Percentiles rank a stretch among this genome's conserved stretches.
phyloP scores from a whole-genome alignment of 2,797 vertebrate species.

The Thalassophryne amazonica region DNA sequence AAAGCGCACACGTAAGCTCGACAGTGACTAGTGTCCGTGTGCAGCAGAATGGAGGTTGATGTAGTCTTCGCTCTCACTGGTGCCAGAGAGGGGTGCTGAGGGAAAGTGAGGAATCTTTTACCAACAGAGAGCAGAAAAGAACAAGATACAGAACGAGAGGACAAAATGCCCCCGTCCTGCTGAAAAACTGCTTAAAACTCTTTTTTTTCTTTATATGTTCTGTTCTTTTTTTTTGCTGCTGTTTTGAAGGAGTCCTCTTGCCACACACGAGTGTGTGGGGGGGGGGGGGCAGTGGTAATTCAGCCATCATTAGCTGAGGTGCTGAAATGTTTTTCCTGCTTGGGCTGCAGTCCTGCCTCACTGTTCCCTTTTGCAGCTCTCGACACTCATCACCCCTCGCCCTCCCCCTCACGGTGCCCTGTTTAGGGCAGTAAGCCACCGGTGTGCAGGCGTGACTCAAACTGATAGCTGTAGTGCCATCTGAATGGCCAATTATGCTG shows the following conservation, averaged over 20 bases:
- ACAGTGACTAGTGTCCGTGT: not conserved
- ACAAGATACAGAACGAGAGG: slow-evolving; percentile 42
- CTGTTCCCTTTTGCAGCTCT: slow-evolving; percentile 52
- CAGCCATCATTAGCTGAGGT: slow-evolving; percentile 65
- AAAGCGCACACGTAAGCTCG: not conserved
- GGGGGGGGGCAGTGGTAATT: slow-evolving; percentile 41
- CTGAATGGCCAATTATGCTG: not conserved
- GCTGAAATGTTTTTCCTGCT: slow-evolving; percentile 71
- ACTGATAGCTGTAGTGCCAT: slow-evolving; percentile 7
- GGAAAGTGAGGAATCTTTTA: slow-evolving; percentile 58
- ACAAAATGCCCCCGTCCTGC: slow-evolving; percentile 33
- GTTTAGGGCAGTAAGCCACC: slow-evolving; percentile 54
- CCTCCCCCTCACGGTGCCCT: slow-evolving; percentile 18
- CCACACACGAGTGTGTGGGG: not conserved
- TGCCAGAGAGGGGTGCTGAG: slow-evolving; percentile 62
- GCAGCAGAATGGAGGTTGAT: slow-evolving; percentile 47
- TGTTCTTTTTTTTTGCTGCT: slow-evolving; percentile 7
- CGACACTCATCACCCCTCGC: slow-evolving; percentile 54
- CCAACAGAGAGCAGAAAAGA: slow-evolving; percentile 39
- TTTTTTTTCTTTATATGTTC: slow-evolving; percentile 14
- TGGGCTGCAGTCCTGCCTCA: slow-evolving; percentile 45
- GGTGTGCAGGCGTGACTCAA: slow-evolving; percentile 36
- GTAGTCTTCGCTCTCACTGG: slow-evolving; percentile 55
- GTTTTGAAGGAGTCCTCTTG: slow-evolving; percentile 2
- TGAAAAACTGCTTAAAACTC: slow-evolving; percentile 29